Conservation (phyloP, 2,888 invertebrate species). For the Eupithecia abbreviata region DNA sequence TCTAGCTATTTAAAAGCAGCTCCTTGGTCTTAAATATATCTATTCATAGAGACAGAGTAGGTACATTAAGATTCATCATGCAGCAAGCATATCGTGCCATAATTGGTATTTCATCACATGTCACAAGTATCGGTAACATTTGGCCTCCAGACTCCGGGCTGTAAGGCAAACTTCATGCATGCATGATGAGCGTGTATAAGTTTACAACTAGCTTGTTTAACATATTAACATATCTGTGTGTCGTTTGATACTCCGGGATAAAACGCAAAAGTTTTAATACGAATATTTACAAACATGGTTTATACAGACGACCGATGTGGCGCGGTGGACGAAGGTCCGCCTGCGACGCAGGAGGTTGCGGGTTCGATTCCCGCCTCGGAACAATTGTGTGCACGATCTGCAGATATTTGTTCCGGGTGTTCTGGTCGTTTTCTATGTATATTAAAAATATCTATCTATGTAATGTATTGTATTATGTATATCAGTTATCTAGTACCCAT, state of each 20-base stretch:
- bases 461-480: too few species aligned
- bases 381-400: too few species aligned
- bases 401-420: too few species aligned
- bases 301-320: too few species aligned
- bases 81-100: constrained; percentile 11
- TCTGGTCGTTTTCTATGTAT: too few species aligned
- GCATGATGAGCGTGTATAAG: constrained; percentile 73
- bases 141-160: constrained; percentile 36
- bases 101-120: constrained; percentile 31
- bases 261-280: constrained; percentile 51
- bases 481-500: too few species aligned
- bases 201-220: constrained; percentile 64
- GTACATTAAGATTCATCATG: neutral
- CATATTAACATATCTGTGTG: constrained; percentile 72
- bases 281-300: constrained; percentile 39
- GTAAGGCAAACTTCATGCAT: constrained; percentile 68
- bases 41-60: neutral
- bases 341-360: too few species aligned
- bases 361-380: too few species aligned
- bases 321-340: too few species aligned
- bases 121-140: constrained; percentile 44
- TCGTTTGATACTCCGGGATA: constrained; percentile 67
- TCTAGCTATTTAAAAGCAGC: neutral
- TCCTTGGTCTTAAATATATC: neutral
- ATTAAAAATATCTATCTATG: too few species aligned